These are phyloP conservation scores for Willisornis vidua DNA, from an alignment of 2,113 vertebrate species.

Conservation along the genomic window DNA sequence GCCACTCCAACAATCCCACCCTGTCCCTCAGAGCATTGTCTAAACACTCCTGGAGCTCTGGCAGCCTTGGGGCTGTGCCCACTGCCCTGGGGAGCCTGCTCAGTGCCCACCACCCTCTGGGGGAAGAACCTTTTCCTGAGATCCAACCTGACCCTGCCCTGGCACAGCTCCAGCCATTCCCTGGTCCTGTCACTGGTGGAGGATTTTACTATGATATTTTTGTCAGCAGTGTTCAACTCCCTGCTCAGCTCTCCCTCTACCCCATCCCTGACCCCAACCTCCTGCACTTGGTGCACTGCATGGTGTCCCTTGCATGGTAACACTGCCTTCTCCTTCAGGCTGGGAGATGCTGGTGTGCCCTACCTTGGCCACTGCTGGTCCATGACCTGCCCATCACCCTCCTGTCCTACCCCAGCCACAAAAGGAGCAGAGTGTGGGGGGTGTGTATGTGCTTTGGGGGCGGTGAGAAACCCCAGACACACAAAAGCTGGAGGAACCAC, in stretches of 20 bases:
- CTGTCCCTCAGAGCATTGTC: accelerated
- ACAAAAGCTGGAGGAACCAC: constrained; percentile 74
- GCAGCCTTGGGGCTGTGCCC: not conserved
- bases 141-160: not conserved
- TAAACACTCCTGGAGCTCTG: not conserved
- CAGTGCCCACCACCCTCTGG: not conserved
- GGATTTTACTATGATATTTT: not conserved
- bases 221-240: not conserved
- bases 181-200: not conserved
- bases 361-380: not conserved
- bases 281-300: not conserved
- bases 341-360: not conserved
- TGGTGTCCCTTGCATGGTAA: not conserved
- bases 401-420: not conserved
- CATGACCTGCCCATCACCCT: not conserved
- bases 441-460: not conserved
- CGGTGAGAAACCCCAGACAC: constrained; percentile 54
- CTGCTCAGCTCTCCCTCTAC: not conserved
- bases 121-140: not conserved
- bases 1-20: not conserved
- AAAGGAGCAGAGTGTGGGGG: not conserved
- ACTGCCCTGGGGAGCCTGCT: not conserved
- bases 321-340: not conserved
- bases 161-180: not conserved
- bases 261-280: not conserved